Evolutionary conservation across 2,797 vertebrate genomes (phyloP).

Genomic region (Threskiornis aethiopicus): DNA sequence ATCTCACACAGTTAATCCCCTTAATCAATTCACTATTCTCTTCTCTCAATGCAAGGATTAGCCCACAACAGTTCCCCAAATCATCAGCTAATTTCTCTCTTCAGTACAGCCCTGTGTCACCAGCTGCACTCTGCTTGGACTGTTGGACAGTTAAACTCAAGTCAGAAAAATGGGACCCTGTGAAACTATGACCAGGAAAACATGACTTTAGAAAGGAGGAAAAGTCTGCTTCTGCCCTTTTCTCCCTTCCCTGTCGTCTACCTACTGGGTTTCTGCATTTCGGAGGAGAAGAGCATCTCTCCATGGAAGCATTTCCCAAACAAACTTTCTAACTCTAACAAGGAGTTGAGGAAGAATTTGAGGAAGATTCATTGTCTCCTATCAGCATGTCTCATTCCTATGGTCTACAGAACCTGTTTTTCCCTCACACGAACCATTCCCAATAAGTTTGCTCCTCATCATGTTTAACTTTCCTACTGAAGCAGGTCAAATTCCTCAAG

Average conservation of each 20-base stretch:
- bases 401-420: background rate
- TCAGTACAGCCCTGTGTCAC: background rate
- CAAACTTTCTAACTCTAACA: background rate
- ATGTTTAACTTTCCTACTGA: background rate
- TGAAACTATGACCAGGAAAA: background rate
- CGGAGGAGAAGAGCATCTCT: background rate
- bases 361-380: background rate
- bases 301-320: background rate
- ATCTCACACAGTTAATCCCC: background rate
- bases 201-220: background rate
- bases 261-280: background rate
- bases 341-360: background rate
- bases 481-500: background rate
- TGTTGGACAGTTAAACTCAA: background rate
- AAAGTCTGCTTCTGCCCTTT: background rate
- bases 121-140: background rate
- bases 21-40: background rate
- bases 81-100: background rate
- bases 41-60: background rate
- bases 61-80: background rate
- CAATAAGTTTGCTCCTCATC: background rate
- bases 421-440: background rate
- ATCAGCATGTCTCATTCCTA: fast-evolving
- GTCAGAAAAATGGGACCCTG: background rate
- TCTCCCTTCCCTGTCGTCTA: background rate